phyloP scores from a whole-genome alignment of 2,888 invertebrate species.

The Sthenelais limicola region DNA sequence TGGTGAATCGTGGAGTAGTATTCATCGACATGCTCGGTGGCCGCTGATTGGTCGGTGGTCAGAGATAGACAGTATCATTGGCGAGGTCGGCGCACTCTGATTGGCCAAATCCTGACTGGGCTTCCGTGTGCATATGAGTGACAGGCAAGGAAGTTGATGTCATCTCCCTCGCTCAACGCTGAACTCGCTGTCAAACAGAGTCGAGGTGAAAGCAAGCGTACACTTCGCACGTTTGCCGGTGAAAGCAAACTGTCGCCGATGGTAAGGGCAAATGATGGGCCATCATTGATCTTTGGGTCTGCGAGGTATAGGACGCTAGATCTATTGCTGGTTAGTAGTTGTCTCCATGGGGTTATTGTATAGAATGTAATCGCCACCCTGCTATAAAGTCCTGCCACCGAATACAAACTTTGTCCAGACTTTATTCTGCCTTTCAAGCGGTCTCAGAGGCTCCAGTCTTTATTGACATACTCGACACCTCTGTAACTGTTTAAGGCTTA shows the following conservation, averaged over 20 bases:
- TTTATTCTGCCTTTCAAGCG: no score
- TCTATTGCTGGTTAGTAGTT: no score
- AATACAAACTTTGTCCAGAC: no score
- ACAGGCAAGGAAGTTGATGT: conserved; percentile 24
- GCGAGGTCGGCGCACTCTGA: background rate
- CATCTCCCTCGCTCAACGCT: conserved; percentile 31
- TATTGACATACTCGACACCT: no score
- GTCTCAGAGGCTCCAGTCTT: no score
- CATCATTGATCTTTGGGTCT: background rate
- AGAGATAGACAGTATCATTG: conserved; percentile 14
- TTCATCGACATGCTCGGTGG: conserved; percentile 14
- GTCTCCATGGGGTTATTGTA: no score
- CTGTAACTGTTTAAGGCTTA: no score
- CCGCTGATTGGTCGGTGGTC: conserved; percentile 17
- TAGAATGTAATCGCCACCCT: no score
- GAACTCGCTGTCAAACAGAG: conserved; percentile 23
- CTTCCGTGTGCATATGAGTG: conserved; percentile 30
- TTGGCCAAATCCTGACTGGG: conserved; percentile 31
- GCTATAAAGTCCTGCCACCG: no score
- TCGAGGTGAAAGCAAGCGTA: conserved; percentile 35
- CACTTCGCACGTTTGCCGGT: conserved; percentile 35
- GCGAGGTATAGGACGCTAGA: background rate
- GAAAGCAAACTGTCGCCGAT: conserved; percentile 30
- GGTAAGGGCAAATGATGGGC: conserved; percentile 15
- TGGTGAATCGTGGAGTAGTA: conserved; percentile 12